Percentiles rank a stretch among this genome's conserved stretches.
These are phyloP conservation scores for Eriocheir sinensis DNA, from an alignment of 1,140 invertebrate species.

Conservation along the genomic window DNA sequence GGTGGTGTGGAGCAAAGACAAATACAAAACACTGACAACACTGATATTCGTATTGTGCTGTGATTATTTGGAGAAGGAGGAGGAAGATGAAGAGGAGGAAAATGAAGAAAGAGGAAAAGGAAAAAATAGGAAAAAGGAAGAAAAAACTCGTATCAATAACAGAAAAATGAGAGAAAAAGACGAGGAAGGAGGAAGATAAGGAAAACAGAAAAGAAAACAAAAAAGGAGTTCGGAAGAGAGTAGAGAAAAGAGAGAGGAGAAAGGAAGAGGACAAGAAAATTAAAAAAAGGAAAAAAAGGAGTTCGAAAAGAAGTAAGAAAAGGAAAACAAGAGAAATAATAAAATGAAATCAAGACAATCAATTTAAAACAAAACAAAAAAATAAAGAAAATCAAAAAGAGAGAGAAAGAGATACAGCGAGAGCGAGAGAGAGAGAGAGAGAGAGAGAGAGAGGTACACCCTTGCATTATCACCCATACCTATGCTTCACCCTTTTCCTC, in stretches of 20 bases:
- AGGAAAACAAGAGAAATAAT: too few relatives aligned
- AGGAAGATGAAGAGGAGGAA: background rate
- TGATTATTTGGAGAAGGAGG: background rate
- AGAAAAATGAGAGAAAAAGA: background rate
- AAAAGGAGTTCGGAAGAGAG: background rate
- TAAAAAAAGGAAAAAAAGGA: too few relatives aligned
- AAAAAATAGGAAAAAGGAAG: background rate
- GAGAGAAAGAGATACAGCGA: conserved; percentile 39
- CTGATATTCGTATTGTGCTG: background rate
- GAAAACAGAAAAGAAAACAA: background rate
- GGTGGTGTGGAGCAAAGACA: background rate
- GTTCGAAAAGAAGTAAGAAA: too few relatives aligned
- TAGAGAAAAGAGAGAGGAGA: background rate
- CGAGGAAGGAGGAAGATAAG: background rate
- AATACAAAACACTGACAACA: too few relatives aligned
- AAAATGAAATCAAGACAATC: too few relatives aligned
- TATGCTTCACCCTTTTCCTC: conserved; percentile 8
- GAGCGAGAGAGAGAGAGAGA: conserved; percentile 35
- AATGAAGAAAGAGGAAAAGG: background rate
- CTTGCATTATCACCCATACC: conserved; percentile 1
- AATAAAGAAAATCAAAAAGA: too few relatives aligned
- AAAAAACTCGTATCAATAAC: too few relatives aligned
- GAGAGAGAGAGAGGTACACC: background rate
- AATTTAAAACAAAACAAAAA: too few relatives aligned
- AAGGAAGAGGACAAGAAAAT: too few relatives aligned